Percentiles rank a stretch among this genome's conserved stretches.
Conservation (phyloP, 2,888 invertebrate genomes). For the Deroplatys truncata region DNA sequence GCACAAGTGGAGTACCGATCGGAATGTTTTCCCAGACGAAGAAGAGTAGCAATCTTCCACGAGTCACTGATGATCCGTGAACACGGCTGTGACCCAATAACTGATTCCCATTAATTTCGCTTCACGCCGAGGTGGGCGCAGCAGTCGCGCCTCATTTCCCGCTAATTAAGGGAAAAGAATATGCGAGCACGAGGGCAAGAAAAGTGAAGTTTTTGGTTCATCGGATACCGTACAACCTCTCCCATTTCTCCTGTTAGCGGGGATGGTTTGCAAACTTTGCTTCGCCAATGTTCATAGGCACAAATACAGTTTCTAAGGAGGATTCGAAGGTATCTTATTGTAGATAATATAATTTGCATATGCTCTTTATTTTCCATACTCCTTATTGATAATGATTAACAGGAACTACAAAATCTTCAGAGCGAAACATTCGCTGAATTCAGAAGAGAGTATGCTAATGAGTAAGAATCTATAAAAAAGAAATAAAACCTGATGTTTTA, state of each 20-base stretch:
- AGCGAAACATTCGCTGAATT: too few species aligned
- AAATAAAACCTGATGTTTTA: too few species aligned
- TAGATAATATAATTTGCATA: too few species aligned
- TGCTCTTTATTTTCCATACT: too few species aligned
- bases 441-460: too few species aligned
- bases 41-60: conserved; percentile 1
- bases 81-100: not conserved
- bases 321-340: too few species aligned
- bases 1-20: not conserved
- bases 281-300: too few species aligned
- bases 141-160: not conserved
- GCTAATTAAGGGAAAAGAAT: not conserved
- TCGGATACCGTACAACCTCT: not conserved
- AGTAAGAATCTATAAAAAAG: too few species aligned
- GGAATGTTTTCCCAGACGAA: not conserved
- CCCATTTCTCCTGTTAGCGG: not conserved
- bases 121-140: not conserved
- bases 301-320: too few species aligned
- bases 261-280: not conserved
- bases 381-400: too few species aligned
- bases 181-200: not conserved
- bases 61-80: conserved; percentile 2
- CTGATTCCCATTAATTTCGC: not conserved
- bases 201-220: not conserved
- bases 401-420: too few species aligned